These are phyloP conservation scores for Blastobasis lacticolella DNA, from an alignment of 2,888 invertebrate species.

Conservation along the genomic window DNA sequence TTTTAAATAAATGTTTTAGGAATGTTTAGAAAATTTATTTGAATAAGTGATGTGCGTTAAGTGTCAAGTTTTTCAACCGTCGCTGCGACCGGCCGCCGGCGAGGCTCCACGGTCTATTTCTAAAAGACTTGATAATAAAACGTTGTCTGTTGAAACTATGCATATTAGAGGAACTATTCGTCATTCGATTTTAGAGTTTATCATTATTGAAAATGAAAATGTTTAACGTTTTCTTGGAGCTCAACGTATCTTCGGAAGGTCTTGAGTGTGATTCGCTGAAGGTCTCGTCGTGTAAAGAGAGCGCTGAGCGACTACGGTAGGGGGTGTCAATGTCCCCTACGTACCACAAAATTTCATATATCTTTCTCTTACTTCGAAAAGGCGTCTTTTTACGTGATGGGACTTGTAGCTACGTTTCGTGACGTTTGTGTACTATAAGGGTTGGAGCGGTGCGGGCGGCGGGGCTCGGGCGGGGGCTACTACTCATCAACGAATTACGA, in stretches of 20 bases:
- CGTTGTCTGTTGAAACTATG: slow-evolving; percentile 59
- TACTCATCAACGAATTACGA: no score
- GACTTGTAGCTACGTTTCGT: no score
- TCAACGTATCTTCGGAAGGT: slow-evolving; percentile 5
- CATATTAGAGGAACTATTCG: slow-evolving; percentile 34
- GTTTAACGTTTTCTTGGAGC: slow-evolving; percentile 15
- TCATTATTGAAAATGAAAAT: slow-evolving; percentile 12
- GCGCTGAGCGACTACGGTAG: no score
- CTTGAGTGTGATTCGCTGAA: background rate
- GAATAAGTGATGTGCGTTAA: slow-evolving; percentile 31
- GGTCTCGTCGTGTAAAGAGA: no score
- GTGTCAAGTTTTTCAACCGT: slow-evolving; percentile 54
- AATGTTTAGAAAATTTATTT: slow-evolving; percentile 30
- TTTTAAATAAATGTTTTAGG: slow-evolving; percentile 45
- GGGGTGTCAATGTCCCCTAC: no score
- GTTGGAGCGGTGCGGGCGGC: no score
- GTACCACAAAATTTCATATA: no score
- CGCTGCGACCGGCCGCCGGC: slow-evolving; percentile 15
- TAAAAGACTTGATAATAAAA: slow-evolving; percentile 45
- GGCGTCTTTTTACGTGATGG: no score
- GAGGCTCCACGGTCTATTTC: slow-evolving; percentile 32
- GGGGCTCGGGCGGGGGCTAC: background rate
- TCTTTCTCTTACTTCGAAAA: no score
- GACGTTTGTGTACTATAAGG: no score
- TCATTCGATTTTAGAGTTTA: slow-evolving; percentile 24